These are phyloP conservation scores for Microchirus variegatus DNA, from an alignment of 2,797 vertebrate genomes.

Conservation along the genomic window DNA sequence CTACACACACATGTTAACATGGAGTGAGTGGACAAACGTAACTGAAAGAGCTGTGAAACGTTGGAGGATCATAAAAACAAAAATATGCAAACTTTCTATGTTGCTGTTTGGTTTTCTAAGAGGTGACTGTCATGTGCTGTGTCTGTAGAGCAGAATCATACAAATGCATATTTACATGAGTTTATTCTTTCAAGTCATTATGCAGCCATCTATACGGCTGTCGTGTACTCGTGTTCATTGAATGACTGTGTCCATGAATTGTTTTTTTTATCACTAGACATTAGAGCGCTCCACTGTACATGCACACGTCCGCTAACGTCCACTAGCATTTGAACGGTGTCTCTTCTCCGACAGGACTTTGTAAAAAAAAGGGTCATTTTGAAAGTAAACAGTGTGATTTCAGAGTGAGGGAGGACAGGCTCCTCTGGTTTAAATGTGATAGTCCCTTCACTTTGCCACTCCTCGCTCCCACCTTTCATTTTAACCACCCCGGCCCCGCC, in stretches of 20 bases:
- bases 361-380: too few relatives aligned
- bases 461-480: slow-evolving; percentile 63
- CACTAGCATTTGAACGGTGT: slow-evolving; percentile 56
- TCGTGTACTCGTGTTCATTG: slow-evolving; percentile 55
- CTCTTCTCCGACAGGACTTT: slow-evolving; percentile 59
- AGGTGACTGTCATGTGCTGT: slow-evolving; percentile 78
- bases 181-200: slow-evolving; percentile 75
- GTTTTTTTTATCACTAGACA: slow-evolving; percentile 54
- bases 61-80: slow-evolving; percentile 82
- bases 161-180: slow-evolving; percentile 74
- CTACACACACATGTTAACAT: slow-evolving; percentile 27
- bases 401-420: too few relatives aligned
- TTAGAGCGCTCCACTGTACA: slow-evolving; percentile 47
- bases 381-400: too few relatives aligned
- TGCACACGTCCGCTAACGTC: slow-evolving; percentile 53
- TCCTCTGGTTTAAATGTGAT: slow-evolving; percentile 79
- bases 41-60: slow-evolving; percentile 80
- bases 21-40: slow-evolving; percentile 39
- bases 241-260: slow-evolving; percentile 61
- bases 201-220: slow-evolving; percentile 67
- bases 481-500: slow-evolving; percentile 74
- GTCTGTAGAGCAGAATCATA: slow-evolving; percentile 77
- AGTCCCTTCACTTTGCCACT: slow-evolving; percentile 57
- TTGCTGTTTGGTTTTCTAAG: slow-evolving; percentile 82
- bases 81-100: slow-evolving; percentile 89